phyloP scores from a whole-genome alignment of 2,888 invertebrate species.

The Polia nebulosa region DNA sequence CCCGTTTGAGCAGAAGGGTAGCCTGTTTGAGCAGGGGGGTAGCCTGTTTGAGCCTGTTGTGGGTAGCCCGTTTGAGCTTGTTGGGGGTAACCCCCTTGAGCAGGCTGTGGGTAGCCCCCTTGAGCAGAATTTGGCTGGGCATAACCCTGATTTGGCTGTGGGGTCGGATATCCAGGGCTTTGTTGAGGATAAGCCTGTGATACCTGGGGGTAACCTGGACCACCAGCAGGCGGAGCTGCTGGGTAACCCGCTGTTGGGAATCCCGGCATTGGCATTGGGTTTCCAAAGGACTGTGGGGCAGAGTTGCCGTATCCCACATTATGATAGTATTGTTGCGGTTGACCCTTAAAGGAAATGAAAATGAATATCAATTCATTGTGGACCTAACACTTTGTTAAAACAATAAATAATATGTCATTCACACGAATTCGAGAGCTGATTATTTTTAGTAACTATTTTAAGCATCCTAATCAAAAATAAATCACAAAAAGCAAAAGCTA shows the following conservation, averaged over 20 bases:
- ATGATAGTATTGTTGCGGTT: conserved; percentile 87
- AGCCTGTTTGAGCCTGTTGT: conserved; percentile 56
- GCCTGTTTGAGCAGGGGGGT: conserved; percentile 69
- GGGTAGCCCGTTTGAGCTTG: conserved; percentile 72
- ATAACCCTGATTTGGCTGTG: conserved; percentile 73
- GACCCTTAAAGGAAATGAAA: conserved; percentile 90
- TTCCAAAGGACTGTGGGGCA: conserved; percentile 89
- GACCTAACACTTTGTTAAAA: conserved; percentile 1
- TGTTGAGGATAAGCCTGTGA: conserved; percentile 77
- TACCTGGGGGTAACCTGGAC: conserved; percentile 82
- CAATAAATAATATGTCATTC: not conserved
- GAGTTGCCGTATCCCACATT: conserved; percentile 88
- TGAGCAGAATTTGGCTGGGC: conserved; percentile 69
- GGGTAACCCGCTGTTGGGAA: conserved; percentile 86
- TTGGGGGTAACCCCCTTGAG: conserved; percentile 71
- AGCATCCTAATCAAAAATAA: not conserved
- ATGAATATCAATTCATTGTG: conserved; percentile 68
- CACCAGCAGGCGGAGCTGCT: conserved; percentile 79
- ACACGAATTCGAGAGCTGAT: not conserved
- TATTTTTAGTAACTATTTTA: not conserved
- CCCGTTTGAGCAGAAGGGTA: conserved; percentile 69
- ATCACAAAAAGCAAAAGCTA: not conserved
- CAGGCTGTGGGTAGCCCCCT: conserved; percentile 69
- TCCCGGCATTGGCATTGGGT: conserved; percentile 88
- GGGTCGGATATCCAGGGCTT: conserved; percentile 70